Evolutionary conservation across 2,888 invertebrate genomes (phyloP).

Genomic region (Mesorhabditis spiculigera): DNA sequence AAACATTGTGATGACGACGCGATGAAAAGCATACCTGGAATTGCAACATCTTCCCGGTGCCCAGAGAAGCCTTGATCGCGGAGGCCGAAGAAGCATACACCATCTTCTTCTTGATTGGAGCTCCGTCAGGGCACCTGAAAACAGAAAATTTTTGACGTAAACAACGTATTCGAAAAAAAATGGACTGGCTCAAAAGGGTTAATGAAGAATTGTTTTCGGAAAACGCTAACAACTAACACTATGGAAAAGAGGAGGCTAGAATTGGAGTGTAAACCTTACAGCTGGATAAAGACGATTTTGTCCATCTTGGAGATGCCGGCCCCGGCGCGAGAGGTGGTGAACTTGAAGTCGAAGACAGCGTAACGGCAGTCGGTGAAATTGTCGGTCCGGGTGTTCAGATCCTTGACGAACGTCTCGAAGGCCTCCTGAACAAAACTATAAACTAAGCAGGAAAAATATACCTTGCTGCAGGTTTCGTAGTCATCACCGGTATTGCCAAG

Average conservation of each 20-base stretch:
- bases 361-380: constrained; percentile 85
- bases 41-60: constrained; percentile 56
- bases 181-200: neutral
- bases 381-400: constrained; percentile 73
- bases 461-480: constrained; percentile 56
- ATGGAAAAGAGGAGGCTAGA: neutral
- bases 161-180: neutral
- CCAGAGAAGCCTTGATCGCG: constrained; percentile 91
- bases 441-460: neutral
- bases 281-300: constrained; percentile 93
- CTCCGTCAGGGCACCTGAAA: constrained; percentile 83
- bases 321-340: constrained; percentile 80
- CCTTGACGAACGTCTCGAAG: constrained; percentile 88
- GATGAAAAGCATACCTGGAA: constrained; percentile 45
- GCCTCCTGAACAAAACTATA: constrained; percentile 64
- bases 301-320: constrained; percentile 93
- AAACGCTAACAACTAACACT: constrained; percentile 5
- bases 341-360: constrained; percentile 91
- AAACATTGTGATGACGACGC: constrained; percentile 7
- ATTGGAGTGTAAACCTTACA: constrained; percentile 63
- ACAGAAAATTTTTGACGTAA: constrained; percentile 1
- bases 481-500: constrained; percentile 45
- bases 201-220: neutral
- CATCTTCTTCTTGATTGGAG: constrained; percentile 81
- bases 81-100: constrained; percentile 88